Evolutionary conservation across 30 jellyfish, hydroid and myxozoan genomes (phyloP).

Genomic region (Aurelia sp.): DNA sequence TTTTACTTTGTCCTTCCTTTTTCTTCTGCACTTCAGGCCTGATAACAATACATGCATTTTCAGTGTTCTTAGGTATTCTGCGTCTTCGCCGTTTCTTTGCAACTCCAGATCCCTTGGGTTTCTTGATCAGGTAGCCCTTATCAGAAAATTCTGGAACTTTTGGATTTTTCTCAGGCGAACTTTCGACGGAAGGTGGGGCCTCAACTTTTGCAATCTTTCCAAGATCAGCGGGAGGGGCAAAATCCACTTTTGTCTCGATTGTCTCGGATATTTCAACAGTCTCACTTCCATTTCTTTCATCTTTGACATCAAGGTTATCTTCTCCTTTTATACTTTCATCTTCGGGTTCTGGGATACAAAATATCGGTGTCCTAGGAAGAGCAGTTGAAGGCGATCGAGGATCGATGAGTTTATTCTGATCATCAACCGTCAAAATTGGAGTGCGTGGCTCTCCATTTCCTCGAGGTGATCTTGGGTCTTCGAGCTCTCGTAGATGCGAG

Average conservation of each 20-base stretch:
- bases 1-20: neutral
- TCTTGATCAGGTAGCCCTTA: slow-evolving; percentile 58
- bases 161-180: slow-evolving; percentile 52
- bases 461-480: slow-evolving; percentile 92
- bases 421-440: slow-evolving; percentile 47
- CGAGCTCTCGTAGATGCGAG: slow-evolving; percentile 54
- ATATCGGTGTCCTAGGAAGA: slow-evolving; percentile 84
- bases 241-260: neutral
- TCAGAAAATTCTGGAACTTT: slow-evolving; percentile 28
- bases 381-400: slow-evolving; percentile 84
- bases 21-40: neutral
- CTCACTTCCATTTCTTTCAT: slow-evolving; percentile 1
- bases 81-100: slow-evolving; percentile 40
- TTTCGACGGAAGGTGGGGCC: slow-evolving; percentile 31
- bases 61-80: slow-evolving; percentile 10
- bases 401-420: slow-evolving; percentile 43
- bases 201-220: neutral
- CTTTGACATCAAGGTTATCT: neutral
- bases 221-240: neutral
- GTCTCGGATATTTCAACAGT: neutral
- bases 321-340: neutral
- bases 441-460: slow-evolving; percentile 49
- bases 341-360: slow-evolving; percentile 84
- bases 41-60: neutral
- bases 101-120: slow-evolving; percentile 5